Base-by-base conservation (phyloP, 2,888 invertebrate species). In the Hydrotaea cyrtoneurina region DNA sequence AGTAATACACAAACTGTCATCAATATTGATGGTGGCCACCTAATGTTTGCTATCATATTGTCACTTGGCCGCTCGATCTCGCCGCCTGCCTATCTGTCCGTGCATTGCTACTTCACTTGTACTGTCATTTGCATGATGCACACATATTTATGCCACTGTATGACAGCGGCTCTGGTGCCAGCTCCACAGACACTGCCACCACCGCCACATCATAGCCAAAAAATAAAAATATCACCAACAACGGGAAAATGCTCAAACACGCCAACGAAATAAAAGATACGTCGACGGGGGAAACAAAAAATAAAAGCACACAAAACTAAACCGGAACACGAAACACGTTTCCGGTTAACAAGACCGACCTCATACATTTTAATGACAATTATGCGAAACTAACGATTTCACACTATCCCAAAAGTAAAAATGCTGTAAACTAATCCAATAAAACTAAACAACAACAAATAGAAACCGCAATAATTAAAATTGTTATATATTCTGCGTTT, bases 241-340 rank as follows among this genome's bases (percentile, higher is more conserved):
- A 31, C 19, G 31, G 19, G 59, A 19, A 57, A 59, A 59, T 26
- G 57, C 11, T 23, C 7, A 21, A 21, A 3, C 26, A 39, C 13
- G 66, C 23, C 59, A 69, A 46, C 23, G 21, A 69, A 39, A 21
- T 31, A 21, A 62, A n/a, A 26, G 59, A 59, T 26, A 59, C 59
- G 5, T 59, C 23, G 23, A 59, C 59, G 23, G n/a, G n/a, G n/a
- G 8, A 55, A 21, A 11, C 7, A 8, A 8, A 39, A 39, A 8
- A 39, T 13, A 50, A 50, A 50, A 50, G 50, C 17, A 46, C 17
- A 23, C 11, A 31, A 77, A 80, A 59, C 64, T 69, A 76, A 76
- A 69, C 85, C 79, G 85, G 82, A 85, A 85, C 82, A 82, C 81
- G 21, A 69, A 73, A 79, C 75, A 78, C 73, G 62, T 82, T 85